A percentile compares a stretch with the other conserved stretches of the same genome.
phyloP scores from a whole-genome alignment of 1,140 invertebrate species.

The Argopecten irradians region DNA sequence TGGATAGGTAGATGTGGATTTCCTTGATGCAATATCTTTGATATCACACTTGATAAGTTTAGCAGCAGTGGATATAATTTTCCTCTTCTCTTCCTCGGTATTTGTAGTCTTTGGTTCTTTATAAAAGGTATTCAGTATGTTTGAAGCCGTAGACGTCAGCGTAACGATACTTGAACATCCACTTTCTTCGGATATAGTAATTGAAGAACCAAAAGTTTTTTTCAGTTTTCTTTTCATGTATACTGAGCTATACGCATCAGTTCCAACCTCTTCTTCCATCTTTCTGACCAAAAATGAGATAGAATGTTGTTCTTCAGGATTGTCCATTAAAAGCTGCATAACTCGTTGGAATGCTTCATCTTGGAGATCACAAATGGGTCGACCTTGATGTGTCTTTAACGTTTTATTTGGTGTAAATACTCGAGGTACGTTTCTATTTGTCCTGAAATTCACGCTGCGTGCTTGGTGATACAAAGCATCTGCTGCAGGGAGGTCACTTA shows the following conservation, averaged over 20 bases:
- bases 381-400: not conserved
- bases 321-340: slow-evolving; percentile 36
- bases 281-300: slow-evolving; percentile 46
- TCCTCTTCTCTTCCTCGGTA: no score
- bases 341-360: slow-evolving; percentile 42
- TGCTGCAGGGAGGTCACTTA: slow-evolving; percentile 48
- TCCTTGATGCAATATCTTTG: slow-evolving; percentile 34
- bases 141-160: slow-evolving; percentile 5
- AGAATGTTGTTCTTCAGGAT: slow-evolving; percentile 51
- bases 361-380: no score
- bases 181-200: slow-evolving; percentile 49
- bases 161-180: slow-evolving; percentile 49
- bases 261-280: slow-evolving; percentile 45
- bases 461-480: slow-evolving; percentile 52
- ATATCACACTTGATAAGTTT: slow-evolving; percentile 50
- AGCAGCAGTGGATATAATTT: slow-evolving; percentile 42
- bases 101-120: not conserved
- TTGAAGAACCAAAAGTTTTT: slow-evolving; percentile 46
- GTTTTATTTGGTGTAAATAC: not conserved
- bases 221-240: slow-evolving; percentile 52
- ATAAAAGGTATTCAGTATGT: not conserved
- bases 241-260: slow-evolving; percentile 36
- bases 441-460: slow-evolving; percentile 50
- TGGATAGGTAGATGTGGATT: slow-evolving; percentile 33
- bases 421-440: slow-evolving; percentile 32